Conservation (phyloP, 2,888 invertebrate genomes). For the Synanthedon tipuliformis region DNA sequence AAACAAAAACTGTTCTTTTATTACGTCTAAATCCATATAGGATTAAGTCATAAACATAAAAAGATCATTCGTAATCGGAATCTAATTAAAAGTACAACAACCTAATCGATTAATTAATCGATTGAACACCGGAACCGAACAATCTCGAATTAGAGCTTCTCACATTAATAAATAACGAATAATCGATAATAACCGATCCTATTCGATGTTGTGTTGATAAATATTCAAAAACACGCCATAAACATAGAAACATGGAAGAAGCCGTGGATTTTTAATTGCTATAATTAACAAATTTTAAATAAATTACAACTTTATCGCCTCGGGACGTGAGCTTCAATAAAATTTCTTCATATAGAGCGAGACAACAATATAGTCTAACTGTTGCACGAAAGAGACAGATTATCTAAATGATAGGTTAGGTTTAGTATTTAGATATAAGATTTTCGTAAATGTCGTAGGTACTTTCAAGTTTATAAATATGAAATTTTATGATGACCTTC, state of each 20-base stretch:
- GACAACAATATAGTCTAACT: conserved; percentile 6
- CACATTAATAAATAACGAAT: conserved; percentile 1
- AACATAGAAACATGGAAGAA: conserved; percentile 39
- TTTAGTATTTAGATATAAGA: too few species aligned
- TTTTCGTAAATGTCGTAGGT: too few species aligned
- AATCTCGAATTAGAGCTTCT: neutral
- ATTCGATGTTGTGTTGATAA: conserved; percentile 24
- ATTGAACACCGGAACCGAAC: conserved; percentile 14
- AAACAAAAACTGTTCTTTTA: conserved; percentile 6
- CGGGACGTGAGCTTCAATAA: conserved; percentile 37
- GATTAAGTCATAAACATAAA: conserved; percentile 8
- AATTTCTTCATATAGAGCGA: conserved; percentile 20
- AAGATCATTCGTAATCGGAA: conserved; percentile 25
- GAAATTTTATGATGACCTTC: too few species aligned
- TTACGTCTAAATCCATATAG: conserved; percentile 5
- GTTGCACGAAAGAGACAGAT: conserved; percentile 15
- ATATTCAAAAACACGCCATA: conserved; percentile 44
- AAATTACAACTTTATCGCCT: conserved; percentile 57
- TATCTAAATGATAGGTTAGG: too few species aligned
- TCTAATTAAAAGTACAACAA: conserved; percentile 32
- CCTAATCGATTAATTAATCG: conserved; percentile 44
- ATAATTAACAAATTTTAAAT: conserved; percentile 58
- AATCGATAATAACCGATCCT: conserved; percentile 12
- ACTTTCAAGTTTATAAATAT: too few species aligned
- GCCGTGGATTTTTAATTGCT: conserved; percentile 44